Base-by-base conservation (phyloP, 1,140 invertebrate genomes). In the Teleogryllus occipitalis region DNA sequence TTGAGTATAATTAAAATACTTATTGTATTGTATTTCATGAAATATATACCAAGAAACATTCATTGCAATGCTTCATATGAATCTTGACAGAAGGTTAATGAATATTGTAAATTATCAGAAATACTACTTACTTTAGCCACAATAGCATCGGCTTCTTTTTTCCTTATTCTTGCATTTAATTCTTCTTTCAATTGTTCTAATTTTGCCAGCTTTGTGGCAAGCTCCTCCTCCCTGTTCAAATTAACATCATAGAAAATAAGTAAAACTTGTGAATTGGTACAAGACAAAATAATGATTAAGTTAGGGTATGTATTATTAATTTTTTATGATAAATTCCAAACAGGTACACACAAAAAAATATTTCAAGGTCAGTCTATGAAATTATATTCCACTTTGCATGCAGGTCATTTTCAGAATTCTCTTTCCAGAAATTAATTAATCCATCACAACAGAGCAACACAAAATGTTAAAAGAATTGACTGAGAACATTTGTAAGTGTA, bases 101-200 rank as follows among this genome's bases (percentile, higher is more conserved):
- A 65, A 65, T 10, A 65, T 14, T 65, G 54, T 65, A 65, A 1
- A 65, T 65, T 65, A 65, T 65, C 54, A 65, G 54, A 3, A 65
- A 0, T 18, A 65, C 10, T 18, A 65, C 78, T 84, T 83, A 89
- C 88, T 86, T 91, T 93, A 4, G 91, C 91, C 77, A 86, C 88
- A 76, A 86, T 82, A 0, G 90, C 85, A 81, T 90, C 90, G 12
- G 86, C 85, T 83, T 89, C 84, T 83, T 93, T 93, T 81, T 92
- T 93, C 4, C 84, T 86, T n/a, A 92, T 83, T 84, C 88, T 93
- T 6, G 86, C 85, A 74, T 89, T 84, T 6, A 95, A 83, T 1
- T 93, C 91, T 47, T 86, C 85, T 82, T 90, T 91, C 92, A 93
- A 93, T 80, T 89, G 85, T 0, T 88, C 87, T 72, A 93, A 83